Evolutionary conservation across 2,888 invertebrate genomes (phyloP).

Genomic region (Eueremaeus valkanovi): DNA sequence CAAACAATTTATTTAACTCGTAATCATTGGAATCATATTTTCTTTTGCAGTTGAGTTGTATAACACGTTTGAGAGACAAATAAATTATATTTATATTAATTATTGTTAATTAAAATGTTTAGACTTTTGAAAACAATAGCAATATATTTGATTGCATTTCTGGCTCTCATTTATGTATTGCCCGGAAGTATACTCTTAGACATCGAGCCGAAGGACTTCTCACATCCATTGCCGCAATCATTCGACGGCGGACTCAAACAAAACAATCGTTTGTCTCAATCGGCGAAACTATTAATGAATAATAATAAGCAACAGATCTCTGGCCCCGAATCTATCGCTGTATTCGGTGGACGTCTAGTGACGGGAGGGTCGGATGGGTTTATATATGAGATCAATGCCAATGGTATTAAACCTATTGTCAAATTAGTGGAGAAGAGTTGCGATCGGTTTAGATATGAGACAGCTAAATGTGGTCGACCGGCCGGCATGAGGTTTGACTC

Average conservation of each 20-base stretch:
- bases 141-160: conserved; percentile 3
- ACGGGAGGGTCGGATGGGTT: conserved; percentile 73
- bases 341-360: conserved; percentile 65
- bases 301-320: conserved; percentile 64
- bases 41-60: too few relatives aligned
- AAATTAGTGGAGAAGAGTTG: conserved; percentile 40
- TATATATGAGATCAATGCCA: conserved; percentile 65
- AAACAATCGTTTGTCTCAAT: conserved; percentile 65
- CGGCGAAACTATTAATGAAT: conserved; percentile 63
- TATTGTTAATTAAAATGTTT: too few relatives aligned
- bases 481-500: conserved; percentile 46
- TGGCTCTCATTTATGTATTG: not conserved
- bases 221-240: conserved; percentile 20
- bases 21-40: too few relatives aligned
- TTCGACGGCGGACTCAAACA: conserved; percentile 61
- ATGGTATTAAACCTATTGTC: conserved; percentile 34
- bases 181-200: conserved; percentile 31
- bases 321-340: conserved; percentile 76
- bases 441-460: conserved; percentile 42
- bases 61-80: too few relatives aligned
- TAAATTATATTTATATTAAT: too few relatives aligned
- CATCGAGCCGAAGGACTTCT: not conserved
- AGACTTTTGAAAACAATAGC: not conserved
- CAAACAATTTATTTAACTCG: too few relatives aligned
- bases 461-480: conserved; percentile 46